Evolutionary conservation across 2,888 invertebrate species (phyloP).

Genomic region (Oscheius sp.): DNA sequence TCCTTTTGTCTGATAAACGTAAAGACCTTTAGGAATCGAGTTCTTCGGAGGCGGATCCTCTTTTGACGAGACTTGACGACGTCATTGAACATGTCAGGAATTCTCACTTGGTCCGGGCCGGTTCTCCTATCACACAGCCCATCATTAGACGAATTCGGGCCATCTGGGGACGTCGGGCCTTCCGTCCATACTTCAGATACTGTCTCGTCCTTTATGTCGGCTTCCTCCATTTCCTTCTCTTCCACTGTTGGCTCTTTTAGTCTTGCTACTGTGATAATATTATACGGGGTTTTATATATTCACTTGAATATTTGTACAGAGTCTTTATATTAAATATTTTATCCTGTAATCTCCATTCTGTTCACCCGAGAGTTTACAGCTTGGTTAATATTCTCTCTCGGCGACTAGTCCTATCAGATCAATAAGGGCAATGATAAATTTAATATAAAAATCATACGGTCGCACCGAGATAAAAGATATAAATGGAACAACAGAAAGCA

Average conservation of each 20-base stretch:
- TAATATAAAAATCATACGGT: not conserved
- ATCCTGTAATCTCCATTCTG: too few relatives aligned
- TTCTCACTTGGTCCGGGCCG: conserved; percentile 2
- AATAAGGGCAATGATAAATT: too few relatives aligned
- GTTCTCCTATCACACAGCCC: conserved; percentile 8
- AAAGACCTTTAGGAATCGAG: too few relatives aligned
- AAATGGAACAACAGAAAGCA: not conserved
- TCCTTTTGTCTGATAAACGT: too few relatives aligned
- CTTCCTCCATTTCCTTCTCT: conserved; percentile 18
- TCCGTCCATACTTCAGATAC: conserved; percentile 16
- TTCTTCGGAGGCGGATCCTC: not conserved
- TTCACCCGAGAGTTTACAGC: too few relatives aligned
- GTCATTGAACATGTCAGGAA: not conserved
- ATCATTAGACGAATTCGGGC: not conserved
- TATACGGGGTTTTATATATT: too few relatives aligned
- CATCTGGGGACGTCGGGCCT: conserved; percentile 2
- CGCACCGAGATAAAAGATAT: not conserved
- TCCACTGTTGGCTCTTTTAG: conserved; percentile 19
- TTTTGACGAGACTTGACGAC: not conserved
- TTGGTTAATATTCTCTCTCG: too few relatives aligned
- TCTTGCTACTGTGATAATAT: too few relatives aligned
- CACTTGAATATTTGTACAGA: too few relatives aligned
- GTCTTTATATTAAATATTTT: too few relatives aligned
- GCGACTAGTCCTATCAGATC: too few relatives aligned
- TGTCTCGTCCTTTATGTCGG: not conserved